These are phyloP conservation scores for Hirudo medicinalis DNA, from an alignment of 1,140 invertebrate genomes.

Conservation along the genomic window DNA sequence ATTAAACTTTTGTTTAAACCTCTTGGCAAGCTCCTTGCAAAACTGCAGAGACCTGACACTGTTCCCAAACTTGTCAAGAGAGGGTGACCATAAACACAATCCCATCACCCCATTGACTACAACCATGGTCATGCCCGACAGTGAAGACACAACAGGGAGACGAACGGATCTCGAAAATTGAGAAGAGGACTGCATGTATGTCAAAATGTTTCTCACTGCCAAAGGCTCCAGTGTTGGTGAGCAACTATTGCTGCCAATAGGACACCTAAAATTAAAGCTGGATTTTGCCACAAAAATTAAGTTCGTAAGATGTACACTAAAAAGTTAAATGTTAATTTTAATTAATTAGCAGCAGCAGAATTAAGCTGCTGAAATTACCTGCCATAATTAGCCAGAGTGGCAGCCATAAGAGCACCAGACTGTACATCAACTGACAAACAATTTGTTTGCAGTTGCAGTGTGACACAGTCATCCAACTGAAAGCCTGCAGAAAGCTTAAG, in stretches of 20 bases:
- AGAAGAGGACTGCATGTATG: constrained; percentile 3
- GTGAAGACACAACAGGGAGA: constrained; percentile 90
- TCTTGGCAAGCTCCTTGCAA: constrained; percentile 44
- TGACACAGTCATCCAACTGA: background rate
- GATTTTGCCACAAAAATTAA: background rate
- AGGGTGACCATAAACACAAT: constrained; percentile 77
- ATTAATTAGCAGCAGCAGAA: background rate
- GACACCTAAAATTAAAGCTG: background rate
- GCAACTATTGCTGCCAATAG: background rate
- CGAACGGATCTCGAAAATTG: constrained; percentile 53
- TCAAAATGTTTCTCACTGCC: constrained; percentile 11
- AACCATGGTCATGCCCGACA: constrained; percentile 77
- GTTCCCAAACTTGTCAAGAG: constrained; percentile 73
- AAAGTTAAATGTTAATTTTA: background rate
- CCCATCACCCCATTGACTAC: constrained; percentile 79
- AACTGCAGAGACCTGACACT: constrained; percentile 82
- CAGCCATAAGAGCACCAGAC: background rate
- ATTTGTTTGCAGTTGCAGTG: background rate
- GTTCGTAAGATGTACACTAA: background rate
- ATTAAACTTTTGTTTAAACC: background rate
- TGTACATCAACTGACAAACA: background rate
- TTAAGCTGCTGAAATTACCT: background rate
- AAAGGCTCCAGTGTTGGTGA: background rate
- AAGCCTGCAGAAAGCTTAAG: background rate
- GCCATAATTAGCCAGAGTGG: background rate